These are phyloP conservation scores for Agrotis puta DNA, from an alignment of 2,888 invertebrate species.

Conservation along the genomic window DNA sequence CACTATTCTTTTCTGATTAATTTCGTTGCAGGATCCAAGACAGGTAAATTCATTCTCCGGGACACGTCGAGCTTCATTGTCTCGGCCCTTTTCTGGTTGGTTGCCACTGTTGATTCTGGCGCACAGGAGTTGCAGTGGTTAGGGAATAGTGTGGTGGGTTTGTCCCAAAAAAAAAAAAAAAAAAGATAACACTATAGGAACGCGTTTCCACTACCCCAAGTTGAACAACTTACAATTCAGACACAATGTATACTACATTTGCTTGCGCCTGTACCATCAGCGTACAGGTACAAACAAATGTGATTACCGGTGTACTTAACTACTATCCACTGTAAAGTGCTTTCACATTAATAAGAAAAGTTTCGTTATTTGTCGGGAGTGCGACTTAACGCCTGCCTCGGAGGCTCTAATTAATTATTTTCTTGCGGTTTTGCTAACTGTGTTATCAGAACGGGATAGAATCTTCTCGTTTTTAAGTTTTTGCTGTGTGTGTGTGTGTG, in stretches of 20 bases:
- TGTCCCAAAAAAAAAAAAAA: no score
- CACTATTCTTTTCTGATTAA: no score
- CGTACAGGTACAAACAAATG: conserved; percentile 28
- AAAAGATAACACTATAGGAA: background rate
- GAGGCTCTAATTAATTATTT: conserved; percentile 52
- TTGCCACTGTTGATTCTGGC: no score
- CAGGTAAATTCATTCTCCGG: no score
- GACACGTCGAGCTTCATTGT: no score
- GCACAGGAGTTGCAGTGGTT: no score
- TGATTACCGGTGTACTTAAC: conserved; percentile 51
- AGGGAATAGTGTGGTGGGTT: no score
- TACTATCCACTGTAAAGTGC: conserved; percentile 44
- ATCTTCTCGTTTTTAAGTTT: conserved; percentile 12
- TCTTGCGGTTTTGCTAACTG: conserved; percentile 39
- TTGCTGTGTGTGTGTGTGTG: background rate
- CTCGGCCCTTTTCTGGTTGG: no score
- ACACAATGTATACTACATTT: conserved; percentile 7
- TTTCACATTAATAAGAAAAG: conserved; percentile 56
- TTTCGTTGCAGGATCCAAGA: no score
- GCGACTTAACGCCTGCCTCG: conserved; percentile 41
- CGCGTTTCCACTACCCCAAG: background rate
- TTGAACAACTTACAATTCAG: conserved; percentile 6
- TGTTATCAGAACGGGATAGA: conserved; percentile 33
- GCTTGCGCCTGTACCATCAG: no score
- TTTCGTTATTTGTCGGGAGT: conserved; percentile 52